A percentile compares a stretch with the other conserved stretches of the same genome.
Evolutionary conservation across 2,888 invertebrate genomes (phyloP).

Genomic region (Lasioglossum malachurum): DNA sequence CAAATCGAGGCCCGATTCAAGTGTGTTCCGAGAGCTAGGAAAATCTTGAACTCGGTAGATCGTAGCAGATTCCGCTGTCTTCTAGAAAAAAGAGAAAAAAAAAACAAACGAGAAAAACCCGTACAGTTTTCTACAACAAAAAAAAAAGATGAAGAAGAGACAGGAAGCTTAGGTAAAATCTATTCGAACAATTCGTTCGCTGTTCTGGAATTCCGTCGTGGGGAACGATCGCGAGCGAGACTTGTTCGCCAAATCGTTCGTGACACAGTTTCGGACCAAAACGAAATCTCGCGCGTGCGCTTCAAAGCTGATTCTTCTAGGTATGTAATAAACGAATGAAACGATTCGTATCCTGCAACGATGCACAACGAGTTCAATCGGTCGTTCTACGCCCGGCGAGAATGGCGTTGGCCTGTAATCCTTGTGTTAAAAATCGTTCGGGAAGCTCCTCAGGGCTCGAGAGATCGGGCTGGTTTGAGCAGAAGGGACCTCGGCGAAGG

Average conservation of each 20-base stretch:
- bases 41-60: conserved; percentile 17
- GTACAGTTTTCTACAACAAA: conserved; percentile 37
- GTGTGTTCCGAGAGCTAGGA: not conserved
- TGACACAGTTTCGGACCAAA: conserved; percentile 52
- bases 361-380: conserved; percentile 1
- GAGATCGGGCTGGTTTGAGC: conserved; percentile 1
- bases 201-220: conserved; percentile 7
- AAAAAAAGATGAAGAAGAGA: not conserved
- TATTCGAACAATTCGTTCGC: conserved; percentile 15
- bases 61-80: conserved; percentile 20
- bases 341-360: conserved; percentile 28
- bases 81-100: not conserved
- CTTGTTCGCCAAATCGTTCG: not conserved
- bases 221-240: conserved; percentile 6
- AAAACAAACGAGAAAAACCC: not conserved
- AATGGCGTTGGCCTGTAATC: conserved; percentile 6
- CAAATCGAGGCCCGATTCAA: not conserved
- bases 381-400: conserved; percentile 7
- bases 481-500: conserved; percentile 4
- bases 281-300: conserved; percentile 27
- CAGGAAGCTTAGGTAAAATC: conserved; percentile 1
- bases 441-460: not conserved
- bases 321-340: conserved; percentile 14
- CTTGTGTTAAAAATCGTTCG: not conserved
- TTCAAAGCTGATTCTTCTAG: conserved; percentile 34